Evolutionary conservation across 2,113 vertebrate genomes (phyloP).

Genomic region (Jacana jacana): DNA sequence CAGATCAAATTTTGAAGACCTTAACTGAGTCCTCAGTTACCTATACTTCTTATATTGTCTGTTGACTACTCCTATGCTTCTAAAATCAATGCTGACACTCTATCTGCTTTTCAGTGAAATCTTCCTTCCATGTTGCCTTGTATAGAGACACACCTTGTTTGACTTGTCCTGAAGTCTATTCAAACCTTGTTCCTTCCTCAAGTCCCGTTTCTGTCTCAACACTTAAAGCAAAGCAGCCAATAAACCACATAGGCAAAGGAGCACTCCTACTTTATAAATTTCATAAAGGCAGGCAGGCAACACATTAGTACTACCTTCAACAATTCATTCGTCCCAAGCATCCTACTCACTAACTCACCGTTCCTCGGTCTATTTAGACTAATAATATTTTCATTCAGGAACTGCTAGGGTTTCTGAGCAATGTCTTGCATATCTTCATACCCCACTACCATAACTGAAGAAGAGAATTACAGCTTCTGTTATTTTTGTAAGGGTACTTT

Average conservation of each 20-base stretch:
- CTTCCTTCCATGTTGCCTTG: background rate
- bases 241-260: background rate
- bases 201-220: background rate
- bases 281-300: background rate
- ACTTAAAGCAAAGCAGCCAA: background rate
- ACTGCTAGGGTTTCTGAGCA: background rate
- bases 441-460: background rate
- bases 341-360: background rate
- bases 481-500: background rate
- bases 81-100: rapidly evolving
- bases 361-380: background rate
- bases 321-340: background rate
- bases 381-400: background rate
- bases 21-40: background rate
- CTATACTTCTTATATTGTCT: background rate
- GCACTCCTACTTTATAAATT: background rate
- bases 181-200: background rate
- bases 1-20: background rate
- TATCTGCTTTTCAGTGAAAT: background rate
- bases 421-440: background rate
- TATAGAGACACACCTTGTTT: background rate
- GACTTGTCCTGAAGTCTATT: background rate
- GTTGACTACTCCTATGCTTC: background rate
- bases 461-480: background rate
- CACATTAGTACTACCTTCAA: background rate